Evolutionary conservation across 2,113 vertebrate genomes (phyloP).

Genomic region (Scopus umbretta): DNA sequence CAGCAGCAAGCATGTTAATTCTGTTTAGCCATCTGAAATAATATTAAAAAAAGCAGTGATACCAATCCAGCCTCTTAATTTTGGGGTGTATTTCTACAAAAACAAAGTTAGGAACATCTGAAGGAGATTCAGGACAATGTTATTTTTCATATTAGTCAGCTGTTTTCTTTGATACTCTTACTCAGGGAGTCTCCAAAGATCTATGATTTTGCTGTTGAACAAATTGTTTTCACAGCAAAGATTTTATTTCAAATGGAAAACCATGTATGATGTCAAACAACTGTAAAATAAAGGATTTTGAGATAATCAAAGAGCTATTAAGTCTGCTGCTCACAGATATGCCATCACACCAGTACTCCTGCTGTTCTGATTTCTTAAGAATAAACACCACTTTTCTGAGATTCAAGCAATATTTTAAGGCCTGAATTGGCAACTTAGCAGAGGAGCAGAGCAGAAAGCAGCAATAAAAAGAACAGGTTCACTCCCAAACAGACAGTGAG

Average conservation of each 20-base stretch:
- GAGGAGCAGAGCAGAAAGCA: slow-evolving; percentile 22
- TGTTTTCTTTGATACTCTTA: slow-evolving; percentile 27
- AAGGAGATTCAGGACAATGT: not conserved
- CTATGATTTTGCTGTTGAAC: slow-evolving; percentile 30
- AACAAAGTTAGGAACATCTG: not conserved
- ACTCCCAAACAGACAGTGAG: not conserved
- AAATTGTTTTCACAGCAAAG: slow-evolving; percentile 49
- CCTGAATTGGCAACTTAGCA: slow-evolving; percentile 12
- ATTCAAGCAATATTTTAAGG: slow-evolving; percentile 24
- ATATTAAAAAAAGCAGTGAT: slow-evolving; percentile 63
- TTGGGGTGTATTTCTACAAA: slow-evolving; percentile 8
- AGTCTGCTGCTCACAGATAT: slow-evolving; percentile 42
- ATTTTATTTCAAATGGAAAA: slow-evolving; percentile 41
- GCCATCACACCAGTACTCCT: slow-evolving; percentile 1
- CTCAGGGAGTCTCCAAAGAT: slow-evolving; percentile 1
- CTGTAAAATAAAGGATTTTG: slow-evolving; percentile 33
- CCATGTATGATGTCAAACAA: slow-evolving; percentile 22
- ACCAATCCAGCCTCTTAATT: not conserved
- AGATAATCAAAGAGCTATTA: slow-evolving; percentile 35
- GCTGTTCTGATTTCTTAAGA: slow-evolving; percentile 35
- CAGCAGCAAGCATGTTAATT: slow-evolving; percentile 92
- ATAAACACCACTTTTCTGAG: slow-evolving; percentile 44
- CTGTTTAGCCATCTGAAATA: slow-evolving; percentile 94
- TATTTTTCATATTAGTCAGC: slow-evolving; percentile 12
- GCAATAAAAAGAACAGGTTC: slow-evolving; percentile 25